A percentile compares a stretch with the other conserved stretches of the same genome.
Evolutionary conservation across 2,888 invertebrate species (phyloP).

Genomic region (Saturnia japonica): DNA sequence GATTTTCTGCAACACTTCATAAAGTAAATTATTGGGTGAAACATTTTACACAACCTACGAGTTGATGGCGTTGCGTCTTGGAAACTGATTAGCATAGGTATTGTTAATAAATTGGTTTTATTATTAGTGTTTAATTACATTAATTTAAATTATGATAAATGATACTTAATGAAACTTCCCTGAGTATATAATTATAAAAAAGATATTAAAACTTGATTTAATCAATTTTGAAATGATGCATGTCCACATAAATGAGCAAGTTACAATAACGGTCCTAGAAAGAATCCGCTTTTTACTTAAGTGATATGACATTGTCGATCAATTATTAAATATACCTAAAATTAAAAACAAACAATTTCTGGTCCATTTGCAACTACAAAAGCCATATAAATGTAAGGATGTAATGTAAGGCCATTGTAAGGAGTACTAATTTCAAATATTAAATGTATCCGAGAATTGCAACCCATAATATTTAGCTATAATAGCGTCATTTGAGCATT

Average conservation of each 20-base stretch:
- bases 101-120: background rate
- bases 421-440: background rate
- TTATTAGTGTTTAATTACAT: background rate
- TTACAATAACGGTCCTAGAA: background rate
- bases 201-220: background rate
- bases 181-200: background rate
- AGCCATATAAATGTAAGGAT: too few species aligned
- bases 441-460: background rate
- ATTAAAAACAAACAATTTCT: background rate
- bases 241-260: background rate
- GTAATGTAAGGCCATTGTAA: too few species aligned
- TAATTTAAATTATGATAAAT: background rate
- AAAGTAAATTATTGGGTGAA: slow-evolving; percentile 29
- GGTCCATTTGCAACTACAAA: background rate
- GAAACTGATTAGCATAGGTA: background rate
- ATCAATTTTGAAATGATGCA: background rate
- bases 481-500: background rate
- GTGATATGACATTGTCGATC: background rate
- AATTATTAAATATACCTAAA: background rate
- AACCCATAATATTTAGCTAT: background rate
- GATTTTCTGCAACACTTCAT: slow-evolving; percentile 30
- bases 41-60: slow-evolving; percentile 31
- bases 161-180: too few species aligned
- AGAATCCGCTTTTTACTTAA: background rate
- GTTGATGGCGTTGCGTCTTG: background rate